phyloP scores from a whole-genome alignment of 37 sponge, comb jelly and placozoan species.

The Halichondria panicea region DNA sequence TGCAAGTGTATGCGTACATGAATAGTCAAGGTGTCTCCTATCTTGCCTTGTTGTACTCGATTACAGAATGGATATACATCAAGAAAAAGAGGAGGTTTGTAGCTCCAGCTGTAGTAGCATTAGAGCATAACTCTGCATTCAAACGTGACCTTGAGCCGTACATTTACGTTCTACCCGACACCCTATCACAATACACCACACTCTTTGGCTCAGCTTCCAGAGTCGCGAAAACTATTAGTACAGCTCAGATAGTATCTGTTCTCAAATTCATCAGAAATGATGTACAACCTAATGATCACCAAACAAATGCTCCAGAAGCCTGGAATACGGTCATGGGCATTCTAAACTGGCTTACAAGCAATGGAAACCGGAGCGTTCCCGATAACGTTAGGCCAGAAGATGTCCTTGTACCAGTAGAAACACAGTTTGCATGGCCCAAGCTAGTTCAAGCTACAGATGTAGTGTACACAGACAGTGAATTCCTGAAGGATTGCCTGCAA shows the following conservation, averaged over 20 bases:
- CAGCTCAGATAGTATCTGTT: conserved; percentile 34
- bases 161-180: conserved; percentile 39
- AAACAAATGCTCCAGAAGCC: neutral
- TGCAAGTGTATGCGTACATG: conserved; percentile 1
- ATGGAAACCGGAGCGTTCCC: conserved; percentile 6
- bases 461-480: conserved; percentile 50
- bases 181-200: neutral
- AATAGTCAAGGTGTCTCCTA: neutral
- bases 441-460: conserved; percentile 19
- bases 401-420: conserved; percentile 41
- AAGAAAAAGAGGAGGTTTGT: conserved; percentile 33
- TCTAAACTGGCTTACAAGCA: conserved; percentile 53
- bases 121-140: conserved; percentile 15
- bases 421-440: conserved; percentile 11
- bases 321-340: conserved; percentile 49
- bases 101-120: conserved; percentile 8
- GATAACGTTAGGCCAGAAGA: neutral
- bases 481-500: conserved; percentile 11
- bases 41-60: neutral
- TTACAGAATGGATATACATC: conserved; percentile 42
- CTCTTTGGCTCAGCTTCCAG: conserved; percentile 47
- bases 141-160: conserved; percentile 35
- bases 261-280: conserved; percentile 32
- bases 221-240: conserved; percentile 7
- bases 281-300: neutral